These are phyloP conservation scores for Rhogogaster chlorosoma DNA, from an alignment of 2,888 invertebrate species.

Conservation along the genomic window DNA sequence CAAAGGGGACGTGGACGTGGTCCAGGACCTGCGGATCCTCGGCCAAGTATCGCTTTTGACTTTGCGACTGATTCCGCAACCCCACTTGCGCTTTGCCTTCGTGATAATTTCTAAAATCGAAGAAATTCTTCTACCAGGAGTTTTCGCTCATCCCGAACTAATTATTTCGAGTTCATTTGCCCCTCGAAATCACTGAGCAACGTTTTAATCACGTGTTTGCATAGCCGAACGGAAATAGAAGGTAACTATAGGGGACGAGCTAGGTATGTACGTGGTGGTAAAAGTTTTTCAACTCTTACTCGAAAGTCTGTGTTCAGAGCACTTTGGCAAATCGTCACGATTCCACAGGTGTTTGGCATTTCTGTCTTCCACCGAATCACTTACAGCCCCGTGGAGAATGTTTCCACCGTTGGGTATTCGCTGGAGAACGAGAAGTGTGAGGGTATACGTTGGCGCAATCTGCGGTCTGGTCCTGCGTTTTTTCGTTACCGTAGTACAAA, in stretches of 20 bases:
- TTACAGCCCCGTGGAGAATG: slow-evolving; percentile 66
- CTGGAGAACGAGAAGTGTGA: slow-evolving; percentile 78
- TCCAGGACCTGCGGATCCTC: slow-evolving; percentile 34
- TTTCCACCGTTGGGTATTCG: slow-evolving; percentile 76
- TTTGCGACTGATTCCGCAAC: slow-evolving; percentile 67
- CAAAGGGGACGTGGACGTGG: slow-evolving; percentile 48
- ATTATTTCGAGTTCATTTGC: not conserved
- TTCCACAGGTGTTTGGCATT: slow-evolving; percentile 78
- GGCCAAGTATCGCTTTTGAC: slow-evolving; percentile 72
- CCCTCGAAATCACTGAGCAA: not conserved
- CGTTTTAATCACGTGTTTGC: not conserved
- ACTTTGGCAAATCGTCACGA: slow-evolving; percentile 55
- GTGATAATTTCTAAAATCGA: not conserved
- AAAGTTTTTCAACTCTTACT: slow-evolving; percentile 35
- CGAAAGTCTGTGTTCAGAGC: not conserved
- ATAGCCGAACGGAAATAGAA: not conserved
- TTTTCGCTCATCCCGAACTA: not conserved
- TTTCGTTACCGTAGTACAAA: slow-evolving; percentile 39
- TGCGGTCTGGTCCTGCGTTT: slow-evolving; percentile 45
- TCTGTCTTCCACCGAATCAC: slow-evolving; percentile 69
- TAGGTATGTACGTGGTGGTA: not conserved
- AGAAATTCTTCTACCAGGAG: not conserved
- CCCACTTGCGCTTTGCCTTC: slow-evolving; percentile 36
- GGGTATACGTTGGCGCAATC: slow-evolving; percentile 60
- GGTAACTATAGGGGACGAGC: not conserved